A percentile compares a stretch with the other conserved stretches of the same genome.
phyloP scores from a whole-genome alignment of 2,888 invertebrate species.

The Eupithecia centaureata region DNA sequence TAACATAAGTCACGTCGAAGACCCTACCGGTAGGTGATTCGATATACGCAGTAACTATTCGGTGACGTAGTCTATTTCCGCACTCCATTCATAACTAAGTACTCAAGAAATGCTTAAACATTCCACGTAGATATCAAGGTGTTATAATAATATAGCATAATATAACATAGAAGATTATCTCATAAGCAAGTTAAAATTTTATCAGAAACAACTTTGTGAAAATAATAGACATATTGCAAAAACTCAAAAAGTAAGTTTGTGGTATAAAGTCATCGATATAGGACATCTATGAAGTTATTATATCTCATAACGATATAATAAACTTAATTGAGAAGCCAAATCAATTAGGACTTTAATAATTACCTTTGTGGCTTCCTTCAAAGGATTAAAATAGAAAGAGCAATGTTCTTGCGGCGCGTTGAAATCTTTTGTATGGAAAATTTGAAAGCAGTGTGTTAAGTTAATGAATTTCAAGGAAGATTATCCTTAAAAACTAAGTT shows the following conservation, averaged over 20 bases:
- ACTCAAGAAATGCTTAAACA: slow-evolving; percentile 6
- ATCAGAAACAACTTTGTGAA: not conserved
- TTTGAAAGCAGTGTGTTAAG: not conserved
- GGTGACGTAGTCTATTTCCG: slow-evolving; percentile 55
- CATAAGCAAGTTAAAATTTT: not conserved
- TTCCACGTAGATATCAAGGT: not conserved
- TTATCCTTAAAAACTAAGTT: not conserved
- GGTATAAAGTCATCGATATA: not conserved
- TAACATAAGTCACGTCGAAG: not conserved
- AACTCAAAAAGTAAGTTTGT: not conserved
- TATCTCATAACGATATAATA: not conserved
- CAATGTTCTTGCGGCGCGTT: slow-evolving; percentile 18
- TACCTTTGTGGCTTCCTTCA: not conserved
- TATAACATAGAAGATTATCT: not conserved
- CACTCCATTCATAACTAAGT: slow-evolving; percentile 54
- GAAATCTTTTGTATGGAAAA: not conserved
- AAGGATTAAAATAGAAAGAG: not conserved
- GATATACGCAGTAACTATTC: slow-evolving; percentile 38
- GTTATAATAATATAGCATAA: too few species aligned
- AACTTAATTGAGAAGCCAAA: not conserved
- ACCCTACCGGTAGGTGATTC: slow-evolving; percentile 24
- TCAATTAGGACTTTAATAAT: not conserved
- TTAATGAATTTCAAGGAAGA: not conserved
- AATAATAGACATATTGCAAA: not conserved
- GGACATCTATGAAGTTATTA: not conserved